phyloP scores from a whole-genome alignment of 2,888 invertebrate species.

The Nomada hirtipes region DNA sequence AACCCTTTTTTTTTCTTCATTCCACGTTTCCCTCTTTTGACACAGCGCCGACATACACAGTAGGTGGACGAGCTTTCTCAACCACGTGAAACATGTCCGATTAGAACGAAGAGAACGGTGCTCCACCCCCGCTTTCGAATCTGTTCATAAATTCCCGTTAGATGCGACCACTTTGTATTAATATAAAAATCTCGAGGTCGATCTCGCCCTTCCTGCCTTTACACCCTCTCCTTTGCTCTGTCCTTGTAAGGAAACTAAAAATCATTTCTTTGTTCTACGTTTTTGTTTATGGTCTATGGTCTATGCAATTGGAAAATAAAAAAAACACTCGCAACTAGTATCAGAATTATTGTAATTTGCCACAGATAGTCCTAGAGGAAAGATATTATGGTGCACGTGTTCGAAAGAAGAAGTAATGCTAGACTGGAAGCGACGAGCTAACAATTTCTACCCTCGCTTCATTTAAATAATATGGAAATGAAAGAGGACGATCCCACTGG shows the following conservation, averaged over 20 bases:
- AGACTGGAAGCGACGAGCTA: slow-evolving; percentile 17
- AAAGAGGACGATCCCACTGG: neutral
- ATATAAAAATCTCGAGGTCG: slow-evolving; percentile 2
- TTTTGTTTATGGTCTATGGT: neutral
- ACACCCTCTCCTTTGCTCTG: neutral
- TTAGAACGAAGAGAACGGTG: slow-evolving; percentile 31
- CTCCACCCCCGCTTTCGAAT: slow-evolving; percentile 32
- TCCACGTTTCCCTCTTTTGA: slow-evolving; percentile 59
- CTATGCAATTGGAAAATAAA: slow-evolving; percentile 1
- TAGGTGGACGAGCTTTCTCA: slow-evolving; percentile 46
- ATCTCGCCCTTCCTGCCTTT: slow-evolving; percentile 25
- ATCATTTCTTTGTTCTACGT: too few relatives aligned
- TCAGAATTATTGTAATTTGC: slow-evolving; percentile 12
- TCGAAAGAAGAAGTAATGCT: slow-evolving; percentile 3
- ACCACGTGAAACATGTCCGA: slow-evolving; percentile 50
- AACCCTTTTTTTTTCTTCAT: neutral
- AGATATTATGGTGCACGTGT: slow-evolving; percentile 13
- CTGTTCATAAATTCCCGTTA: slow-evolving; percentile 53
- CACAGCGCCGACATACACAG: slow-evolving; percentile 44
- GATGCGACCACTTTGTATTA: slow-evolving; percentile 3
- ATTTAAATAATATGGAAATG: slow-evolving; percentile 41
- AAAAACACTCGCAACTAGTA: neutral
- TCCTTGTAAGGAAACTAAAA: too few relatives aligned
- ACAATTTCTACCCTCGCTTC: slow-evolving; percentile 28
- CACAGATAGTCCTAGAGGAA: slow-evolving; percentile 5